Percentiles rank a stretch among this genome's conserved stretches.
Conservation (phyloP, 2,797 vertebrate species). For the Notamacropus eugenii region DNA sequence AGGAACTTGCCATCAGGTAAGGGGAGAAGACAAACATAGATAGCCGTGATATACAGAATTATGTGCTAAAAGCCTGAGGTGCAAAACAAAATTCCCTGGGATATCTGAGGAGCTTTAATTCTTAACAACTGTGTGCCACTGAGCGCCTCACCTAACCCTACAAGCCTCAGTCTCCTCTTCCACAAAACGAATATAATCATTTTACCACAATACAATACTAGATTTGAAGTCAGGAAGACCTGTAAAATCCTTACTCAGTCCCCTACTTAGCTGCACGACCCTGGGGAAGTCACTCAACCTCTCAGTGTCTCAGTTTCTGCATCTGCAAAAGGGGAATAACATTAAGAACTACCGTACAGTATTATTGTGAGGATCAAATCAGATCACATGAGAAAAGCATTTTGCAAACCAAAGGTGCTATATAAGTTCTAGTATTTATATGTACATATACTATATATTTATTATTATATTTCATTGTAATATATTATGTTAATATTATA, state of each 20-base stretch:
- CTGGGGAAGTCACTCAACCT: background rate
- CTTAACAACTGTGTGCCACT: background rate
- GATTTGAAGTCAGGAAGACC: background rate
- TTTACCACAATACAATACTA: background rate
- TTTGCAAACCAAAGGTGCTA: background rate
- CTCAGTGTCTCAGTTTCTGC: background rate
- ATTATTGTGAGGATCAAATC: background rate
- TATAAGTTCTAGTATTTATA: background rate
- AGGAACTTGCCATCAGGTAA: background rate
- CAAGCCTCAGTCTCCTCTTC: background rate
- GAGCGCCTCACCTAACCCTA: background rate
- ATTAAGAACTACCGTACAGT: background rate
- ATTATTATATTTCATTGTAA: too few species aligned
- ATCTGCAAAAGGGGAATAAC: background rate
- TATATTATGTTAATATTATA: too few species aligned
- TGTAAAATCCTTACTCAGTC: background rate
- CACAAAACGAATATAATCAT: background rate
- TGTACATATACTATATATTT: too few species aligned
- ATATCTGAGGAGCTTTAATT: background rate
- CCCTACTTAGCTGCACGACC: background rate
- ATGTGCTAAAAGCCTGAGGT: background rate
- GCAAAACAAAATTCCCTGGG: background rate
- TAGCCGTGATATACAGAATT: background rate
- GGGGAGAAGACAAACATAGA: background rate
- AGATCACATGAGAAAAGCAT: background rate